Base-by-base conservation (phyloP, 2,888 invertebrate genomes). In the Mylabris sibirica region DNA sequence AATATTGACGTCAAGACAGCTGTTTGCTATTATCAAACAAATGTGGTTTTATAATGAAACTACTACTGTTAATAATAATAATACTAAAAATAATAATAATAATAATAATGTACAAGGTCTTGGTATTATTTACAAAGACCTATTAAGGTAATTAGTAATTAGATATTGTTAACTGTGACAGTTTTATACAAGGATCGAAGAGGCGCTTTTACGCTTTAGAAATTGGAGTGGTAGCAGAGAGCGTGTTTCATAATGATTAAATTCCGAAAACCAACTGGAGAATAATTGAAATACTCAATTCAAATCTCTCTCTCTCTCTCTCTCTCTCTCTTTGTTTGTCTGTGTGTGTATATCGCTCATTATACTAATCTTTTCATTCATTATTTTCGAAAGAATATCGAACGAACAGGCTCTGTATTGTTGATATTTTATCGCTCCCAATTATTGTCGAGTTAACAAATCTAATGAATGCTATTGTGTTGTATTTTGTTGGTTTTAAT, bases 141-240 rank as follows among this genome's bases (percentile, higher is more conserved):
- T 80, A 81, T 81, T 80, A 81, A 78, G 77, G 79, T 81, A 81
- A 81, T 81, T 81, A 81, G 81, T 81, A 80, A 81, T 78, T 78
- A 75, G 79, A 81, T 80, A 79, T 81, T 80, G 78, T 74, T 71
- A 77, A 74, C 75, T 76, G 77, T 77, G 78, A 77, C 78, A 75
- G 74, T 75, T 75, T 69, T 73, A 77, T 76, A 76, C 30, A 78
- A 68, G 67, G 68, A 64, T 38, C 38, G 38, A 38, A 38, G 12
- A 38, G 12, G 38, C 8, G 30, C 30, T 30, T 38, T 38, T 12
- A 12, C 38, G 8, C 12, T 38, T 30, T 30, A 30, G 30, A 30
- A 30, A 30, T 30, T 30, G 0, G 30, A 6, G 30, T 30, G 30
- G 5, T n/a, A 8, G 11, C 8, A 35, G 11, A 35, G 35, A 35